Evolutionary conservation across 2,888 invertebrate genomes (phyloP).

Genomic region (Julus scandinavius): DNA sequence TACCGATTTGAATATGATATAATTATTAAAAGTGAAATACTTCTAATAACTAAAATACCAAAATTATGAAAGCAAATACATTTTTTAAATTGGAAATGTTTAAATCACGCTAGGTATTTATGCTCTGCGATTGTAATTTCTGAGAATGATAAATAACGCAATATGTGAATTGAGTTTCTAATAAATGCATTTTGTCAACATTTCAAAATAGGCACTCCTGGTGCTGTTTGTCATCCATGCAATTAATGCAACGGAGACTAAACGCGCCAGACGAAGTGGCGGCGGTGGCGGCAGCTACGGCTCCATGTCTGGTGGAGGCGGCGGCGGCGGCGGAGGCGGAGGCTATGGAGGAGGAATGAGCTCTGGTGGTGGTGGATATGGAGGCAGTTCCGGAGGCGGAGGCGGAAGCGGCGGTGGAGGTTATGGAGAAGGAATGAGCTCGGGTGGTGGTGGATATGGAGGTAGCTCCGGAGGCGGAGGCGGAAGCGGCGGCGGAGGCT

Average conservation of each 20-base stretch:
- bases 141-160: no score
- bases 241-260: slow-evolving; percentile 13
- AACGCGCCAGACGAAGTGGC: slow-evolving; percentile 28
- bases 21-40: no score
- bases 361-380: slow-evolving; percentile 21
- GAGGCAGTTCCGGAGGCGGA: slow-evolving; percentile 9
- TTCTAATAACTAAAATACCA: no score
- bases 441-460: background rate
- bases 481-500: slow-evolving; percentile 6
- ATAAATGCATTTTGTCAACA: background rate
- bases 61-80: background rate
- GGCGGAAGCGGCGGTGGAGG: slow-evolving; percentile 2
- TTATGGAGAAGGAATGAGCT: background rate
- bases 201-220: slow-evolving; percentile 42
- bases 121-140: no score
- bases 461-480: background rate
- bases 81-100: no score
- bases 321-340: slow-evolving; percentile 31
- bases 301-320: slow-evolving; percentile 49
- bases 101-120: no score
- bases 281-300: slow-evolving; percentile 51
- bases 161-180: background rate
- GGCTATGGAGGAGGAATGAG: slow-evolving; percentile 39
- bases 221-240: slow-evolving; percentile 44
- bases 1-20: no score